A percentile compares a stretch with the other conserved stretches of the same genome.
phyloP scores from a whole-genome alignment of 2,888 invertebrate genomes.

The Catocala nupta region DNA sequence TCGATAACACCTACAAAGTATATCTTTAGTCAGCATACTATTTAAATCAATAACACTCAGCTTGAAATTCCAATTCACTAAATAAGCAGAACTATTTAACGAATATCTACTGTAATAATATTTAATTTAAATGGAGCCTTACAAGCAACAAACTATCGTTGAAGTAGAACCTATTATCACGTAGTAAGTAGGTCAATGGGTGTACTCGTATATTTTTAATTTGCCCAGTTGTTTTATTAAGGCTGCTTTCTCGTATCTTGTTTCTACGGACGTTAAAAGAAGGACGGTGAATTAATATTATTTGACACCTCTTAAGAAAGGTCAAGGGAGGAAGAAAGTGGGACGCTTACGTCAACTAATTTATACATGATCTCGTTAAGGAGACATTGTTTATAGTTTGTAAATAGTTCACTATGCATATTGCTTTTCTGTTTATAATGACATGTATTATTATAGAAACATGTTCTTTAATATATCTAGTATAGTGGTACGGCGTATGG shows the following conservation, averaged over 20 bases:
- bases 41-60: no score
- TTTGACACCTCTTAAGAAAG: conserved; percentile 4
- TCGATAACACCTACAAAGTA: no score
- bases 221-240: neutral
- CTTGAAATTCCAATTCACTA: no score
- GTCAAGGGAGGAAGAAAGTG: neutral
- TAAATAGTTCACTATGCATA: neutral
- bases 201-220: conserved; percentile 7
- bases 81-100: neutral
- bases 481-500: no score
- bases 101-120: neutral
- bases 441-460: neutral
- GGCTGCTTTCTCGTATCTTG: neutral
- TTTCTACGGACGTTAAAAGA: neutral
- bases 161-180: neutral
- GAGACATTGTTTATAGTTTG: neutral
- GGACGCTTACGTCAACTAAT: conserved; percentile 3
- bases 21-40: no score
- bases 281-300: conserved; percentile 5
- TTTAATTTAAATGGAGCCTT: conserved; percentile 1
- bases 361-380: conserved; percentile 7
- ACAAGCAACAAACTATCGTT: neutral
- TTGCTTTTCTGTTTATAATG: no score
- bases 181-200: conserved; percentile 3
- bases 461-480: neutral